Conservation (phyloP, 1,140 invertebrate genomes). For the Drosophila punjabiensis region DNA sequence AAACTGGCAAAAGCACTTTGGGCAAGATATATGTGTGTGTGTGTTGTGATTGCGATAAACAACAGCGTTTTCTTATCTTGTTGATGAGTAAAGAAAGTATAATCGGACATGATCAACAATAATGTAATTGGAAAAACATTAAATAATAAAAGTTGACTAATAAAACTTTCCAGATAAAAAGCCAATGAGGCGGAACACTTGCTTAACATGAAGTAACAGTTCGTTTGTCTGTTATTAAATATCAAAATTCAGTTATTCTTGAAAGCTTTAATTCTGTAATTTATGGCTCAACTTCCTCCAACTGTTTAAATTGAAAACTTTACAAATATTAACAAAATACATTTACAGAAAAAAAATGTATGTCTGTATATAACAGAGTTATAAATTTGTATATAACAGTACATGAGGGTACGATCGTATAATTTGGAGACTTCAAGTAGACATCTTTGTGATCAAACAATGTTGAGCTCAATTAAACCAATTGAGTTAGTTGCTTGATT, state of each 20-base stretch:
- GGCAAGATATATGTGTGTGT: not conserved
- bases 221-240: not conserved
- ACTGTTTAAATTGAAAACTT: not conserved
- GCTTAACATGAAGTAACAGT: not conserved
- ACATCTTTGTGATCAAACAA: not conserved
- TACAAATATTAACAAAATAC: not conserved
- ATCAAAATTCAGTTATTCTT: not conserved
- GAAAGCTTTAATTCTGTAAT: not conserved
- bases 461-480: conserved; percentile 1
- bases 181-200: not conserved
- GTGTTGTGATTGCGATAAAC: conserved; percentile 6
- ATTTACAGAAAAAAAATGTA: not conserved
- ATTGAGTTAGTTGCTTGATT: not conserved
- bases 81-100: conserved; percentile 18
- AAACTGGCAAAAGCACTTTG: conserved; percentile 4
- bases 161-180: not conserved
- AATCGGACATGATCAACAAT: conserved; percentile 19
- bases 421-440: not conserved
- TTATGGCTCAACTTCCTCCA: not conserved
- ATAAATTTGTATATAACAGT: not conserved
- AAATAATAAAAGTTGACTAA: conserved; percentile 13
- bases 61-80: conserved; percentile 8
- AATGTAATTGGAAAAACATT: conserved; percentile 25
- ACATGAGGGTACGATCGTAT: not conserved
- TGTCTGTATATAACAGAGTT: not conserved